These are phyloP conservation scores for Colaptes auratus DNA, from an alignment of 2,113 vertebrate genomes.

Conservation along the genomic window DNA sequence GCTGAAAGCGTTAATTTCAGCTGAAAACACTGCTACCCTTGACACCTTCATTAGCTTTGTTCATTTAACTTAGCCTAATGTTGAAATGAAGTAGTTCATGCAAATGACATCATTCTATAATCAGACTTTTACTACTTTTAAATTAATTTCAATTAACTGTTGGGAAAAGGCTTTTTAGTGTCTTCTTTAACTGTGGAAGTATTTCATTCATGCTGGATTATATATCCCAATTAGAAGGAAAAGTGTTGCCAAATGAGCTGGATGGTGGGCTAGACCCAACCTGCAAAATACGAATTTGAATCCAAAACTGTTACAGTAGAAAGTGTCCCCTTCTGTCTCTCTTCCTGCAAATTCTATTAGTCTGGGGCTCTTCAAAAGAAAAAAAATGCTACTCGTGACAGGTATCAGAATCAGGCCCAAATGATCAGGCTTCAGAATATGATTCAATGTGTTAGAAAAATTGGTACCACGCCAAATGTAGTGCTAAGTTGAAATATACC, in stretches of 20 bases:
- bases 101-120: background rate
- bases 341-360: background rate
- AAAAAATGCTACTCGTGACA: background rate
- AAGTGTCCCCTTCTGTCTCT: background rate
- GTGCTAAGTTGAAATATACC: background rate
- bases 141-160: conserved; percentile 31
- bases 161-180: conserved; percentile 19
- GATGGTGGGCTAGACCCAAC: background rate
- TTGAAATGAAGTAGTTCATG: background rate
- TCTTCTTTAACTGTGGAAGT: background rate
- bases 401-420: background rate
- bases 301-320: background rate
- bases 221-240: conserved; percentile 22
- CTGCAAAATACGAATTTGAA: background rate
- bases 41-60: conserved; percentile 6
- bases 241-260: conserved; percentile 7
- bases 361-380: background rate
- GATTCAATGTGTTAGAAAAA: background rate
- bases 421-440: background rate
- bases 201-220: background rate
- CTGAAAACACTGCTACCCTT: background rate
- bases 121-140: conserved; percentile 10
- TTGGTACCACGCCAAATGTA: background rate
- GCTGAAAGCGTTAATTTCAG: conserved; percentile 32
- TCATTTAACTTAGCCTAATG: background rate